phyloP scores from a whole-genome alignment of 2,888 invertebrate species.

The Harpalus rufipes region DNA sequence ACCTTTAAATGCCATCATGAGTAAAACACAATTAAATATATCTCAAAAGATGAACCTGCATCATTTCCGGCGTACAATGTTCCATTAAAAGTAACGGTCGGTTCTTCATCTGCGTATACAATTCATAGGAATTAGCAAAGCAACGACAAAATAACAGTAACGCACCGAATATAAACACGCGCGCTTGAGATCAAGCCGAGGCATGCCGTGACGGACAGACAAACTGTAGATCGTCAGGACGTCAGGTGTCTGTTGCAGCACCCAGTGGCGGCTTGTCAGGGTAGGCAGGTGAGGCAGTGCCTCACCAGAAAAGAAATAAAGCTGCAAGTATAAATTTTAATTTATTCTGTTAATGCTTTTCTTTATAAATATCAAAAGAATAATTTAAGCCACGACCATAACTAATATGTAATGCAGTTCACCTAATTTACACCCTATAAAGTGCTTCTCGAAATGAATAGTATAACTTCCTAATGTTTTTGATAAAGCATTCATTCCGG shows the following conservation, averaged over 20 bases:
- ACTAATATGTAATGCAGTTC: too few relatives aligned
- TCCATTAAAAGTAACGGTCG: slow-evolving; percentile 54
- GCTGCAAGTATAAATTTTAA: too few relatives aligned
- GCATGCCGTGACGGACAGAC: slow-evolving; percentile 34
- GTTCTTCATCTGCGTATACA: slow-evolving; percentile 56
- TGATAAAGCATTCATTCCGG: too few relatives aligned
- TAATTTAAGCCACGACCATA: too few relatives aligned
- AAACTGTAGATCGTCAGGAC: slow-evolving; percentile 10
- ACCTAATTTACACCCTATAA: too few relatives aligned
- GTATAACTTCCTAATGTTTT: too few relatives aligned
- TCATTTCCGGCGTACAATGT: slow-evolving; percentile 47
- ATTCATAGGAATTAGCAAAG: slow-evolving; percentile 48
- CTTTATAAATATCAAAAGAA: too few relatives aligned
- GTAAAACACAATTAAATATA: slow-evolving; percentile 23
- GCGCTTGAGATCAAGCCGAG: background rate
- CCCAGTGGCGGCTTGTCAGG: too few relatives aligned
- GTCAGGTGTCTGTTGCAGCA: slow-evolving; percentile 18
- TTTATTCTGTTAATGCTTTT: too few relatives aligned
- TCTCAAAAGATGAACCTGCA: slow-evolving; percentile 20
- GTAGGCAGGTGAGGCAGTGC: too few relatives aligned
- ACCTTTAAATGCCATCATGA: slow-evolving; percentile 15
- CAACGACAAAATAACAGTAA: slow-evolving; percentile 62
- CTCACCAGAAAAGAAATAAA: too few relatives aligned
- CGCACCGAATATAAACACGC: slow-evolving; percentile 53
- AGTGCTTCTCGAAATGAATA: too few relatives aligned